These are phyloP conservation scores for Dissostichus mawsoni DNA, from an alignment of 2,113 vertebrate species.

Conservation along the genomic window DNA sequence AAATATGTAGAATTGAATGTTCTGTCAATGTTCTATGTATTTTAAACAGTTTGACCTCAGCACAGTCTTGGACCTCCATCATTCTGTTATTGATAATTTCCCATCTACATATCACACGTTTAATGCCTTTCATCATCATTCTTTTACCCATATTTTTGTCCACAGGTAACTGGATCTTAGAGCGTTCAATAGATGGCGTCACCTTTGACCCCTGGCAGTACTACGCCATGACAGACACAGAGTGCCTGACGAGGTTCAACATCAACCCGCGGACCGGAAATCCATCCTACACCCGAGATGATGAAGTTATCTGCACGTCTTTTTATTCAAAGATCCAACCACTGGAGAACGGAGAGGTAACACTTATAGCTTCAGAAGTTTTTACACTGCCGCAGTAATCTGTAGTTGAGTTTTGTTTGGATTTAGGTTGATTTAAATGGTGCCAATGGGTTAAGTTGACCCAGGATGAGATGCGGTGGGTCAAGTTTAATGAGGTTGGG, in stretches of 20 bases:
- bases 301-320: constrained; percentile 98
- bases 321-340: constrained; percentile 98
- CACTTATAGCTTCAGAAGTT: background rate
- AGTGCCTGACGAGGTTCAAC: constrained; percentile 93
- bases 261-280: constrained; percentile 90
- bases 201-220: constrained; percentile 96
- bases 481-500: background rate
- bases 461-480: background rate
- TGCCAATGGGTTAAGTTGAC: background rate
- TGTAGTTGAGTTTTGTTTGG: background rate
- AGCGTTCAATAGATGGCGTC: constrained; percentile 91
- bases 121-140: constrained; percentile 36
- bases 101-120: background rate
- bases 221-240: constrained; percentile 93
- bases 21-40: constrained; percentile 66
- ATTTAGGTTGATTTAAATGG: background rate
- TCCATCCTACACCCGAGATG: constrained; percentile 91
- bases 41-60: constrained; percentile 57
- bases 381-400: background rate
- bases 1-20: constrained; percentile 31
- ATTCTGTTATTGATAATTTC: constrained; percentile 57
- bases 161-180: constrained; percentile 92
- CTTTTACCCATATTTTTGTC: constrained; percentile 7
- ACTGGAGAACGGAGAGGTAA: constrained; percentile 98
- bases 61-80: constrained; percentile 17